Conservation (phyloP, 37 sponge, comb jelly and placozoan species). For the Aphrocallistes beatrix region DNA sequence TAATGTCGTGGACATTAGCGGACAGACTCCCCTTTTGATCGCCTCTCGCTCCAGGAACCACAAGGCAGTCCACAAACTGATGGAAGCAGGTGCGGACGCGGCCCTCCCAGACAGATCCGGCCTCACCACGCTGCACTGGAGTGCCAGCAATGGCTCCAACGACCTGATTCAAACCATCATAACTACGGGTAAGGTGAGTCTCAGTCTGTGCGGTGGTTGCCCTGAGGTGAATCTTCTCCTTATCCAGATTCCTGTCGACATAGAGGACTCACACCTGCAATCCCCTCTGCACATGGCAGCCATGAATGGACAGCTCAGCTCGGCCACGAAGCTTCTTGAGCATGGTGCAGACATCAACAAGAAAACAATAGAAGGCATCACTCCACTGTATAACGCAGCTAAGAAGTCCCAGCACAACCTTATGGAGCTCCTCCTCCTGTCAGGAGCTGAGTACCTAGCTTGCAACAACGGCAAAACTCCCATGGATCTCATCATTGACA, state of each 20-base stretch:
- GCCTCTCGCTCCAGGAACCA: slow-evolving; percentile 38
- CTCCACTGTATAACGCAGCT: slow-evolving; percentile 72
- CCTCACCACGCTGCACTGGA: slow-evolving; percentile 89
- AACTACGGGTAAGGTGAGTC: not conserved
- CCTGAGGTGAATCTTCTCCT: not conserved
- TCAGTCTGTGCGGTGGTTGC: not conserved
- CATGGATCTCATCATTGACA: not conserved
- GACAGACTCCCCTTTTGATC: not conserved
- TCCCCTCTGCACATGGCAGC: slow-evolving; percentile 76
- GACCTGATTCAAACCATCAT: slow-evolving; percentile 37
- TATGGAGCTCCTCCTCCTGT: not conserved
- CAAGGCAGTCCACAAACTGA: slow-evolving; percentile 68
- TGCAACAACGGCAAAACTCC: not conserved
- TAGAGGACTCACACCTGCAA: slow-evolving; percentile 70
- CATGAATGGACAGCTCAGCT: slow-evolving; percentile 70
- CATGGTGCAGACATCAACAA: slow-evolving; percentile 51
- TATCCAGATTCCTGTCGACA: not conserved
- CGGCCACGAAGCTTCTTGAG: slow-evolving; percentile 40
- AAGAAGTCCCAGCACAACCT: slow-evolving; percentile 30
- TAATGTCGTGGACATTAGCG: not conserved
- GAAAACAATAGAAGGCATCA: slow-evolving; percentile 43
- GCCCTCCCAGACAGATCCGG: slow-evolving; percentile 61
- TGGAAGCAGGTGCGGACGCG: slow-evolving; percentile 80
- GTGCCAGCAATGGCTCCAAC: slow-evolving; percentile 76
- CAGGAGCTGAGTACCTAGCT: not conserved